Evolutionary conservation across 2,888 invertebrate genomes (phyloP).

Genomic region (Xanthia icteritia): DNA sequence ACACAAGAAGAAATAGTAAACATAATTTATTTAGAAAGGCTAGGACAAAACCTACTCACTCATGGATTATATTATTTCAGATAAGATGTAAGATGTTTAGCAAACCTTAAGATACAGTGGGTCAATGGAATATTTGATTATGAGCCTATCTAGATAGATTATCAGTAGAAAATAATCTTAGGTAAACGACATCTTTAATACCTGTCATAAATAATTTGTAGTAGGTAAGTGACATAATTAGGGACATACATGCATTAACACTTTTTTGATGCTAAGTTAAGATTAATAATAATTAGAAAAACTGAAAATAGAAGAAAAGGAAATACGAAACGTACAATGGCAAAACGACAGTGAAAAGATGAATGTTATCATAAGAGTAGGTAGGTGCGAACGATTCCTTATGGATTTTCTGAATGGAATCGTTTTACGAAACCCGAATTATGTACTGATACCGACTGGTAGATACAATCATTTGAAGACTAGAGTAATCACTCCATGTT

Average conservation of each 20-base stretch:
- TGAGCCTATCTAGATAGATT: neutral
- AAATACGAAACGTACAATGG: neutral
- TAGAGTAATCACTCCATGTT: too few species aligned
- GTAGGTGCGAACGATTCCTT: neutral
- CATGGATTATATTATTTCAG: neutral
- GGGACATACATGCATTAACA: neutral
- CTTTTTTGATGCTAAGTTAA: neutral
- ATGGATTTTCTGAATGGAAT: neutral
- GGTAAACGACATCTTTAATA: slow-evolving; percentile 6
- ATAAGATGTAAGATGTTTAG: slow-evolving; percentile 1
- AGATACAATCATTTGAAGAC: too few species aligned
- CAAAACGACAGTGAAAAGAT: neutral
- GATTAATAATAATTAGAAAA: neutral
- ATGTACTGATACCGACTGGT: neutral
- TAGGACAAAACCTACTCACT: slow-evolving; percentile 5
- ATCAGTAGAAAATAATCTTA: slow-evolving; percentile 15
- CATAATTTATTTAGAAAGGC: neutral
- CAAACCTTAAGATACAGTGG: slow-evolving; percentile 27
- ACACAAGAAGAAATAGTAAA: too few species aligned
- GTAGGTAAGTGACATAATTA: neutral
- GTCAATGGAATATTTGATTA: slow-evolving; percentile 28
- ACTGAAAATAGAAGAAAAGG: neutral
- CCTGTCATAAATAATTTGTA: slow-evolving; percentile 23
- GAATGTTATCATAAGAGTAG: neutral
- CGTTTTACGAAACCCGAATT: neutral